Conservation (phyloP, 2,113 vertebrate genomes). For the Erythrolamprus reginae region DNA sequence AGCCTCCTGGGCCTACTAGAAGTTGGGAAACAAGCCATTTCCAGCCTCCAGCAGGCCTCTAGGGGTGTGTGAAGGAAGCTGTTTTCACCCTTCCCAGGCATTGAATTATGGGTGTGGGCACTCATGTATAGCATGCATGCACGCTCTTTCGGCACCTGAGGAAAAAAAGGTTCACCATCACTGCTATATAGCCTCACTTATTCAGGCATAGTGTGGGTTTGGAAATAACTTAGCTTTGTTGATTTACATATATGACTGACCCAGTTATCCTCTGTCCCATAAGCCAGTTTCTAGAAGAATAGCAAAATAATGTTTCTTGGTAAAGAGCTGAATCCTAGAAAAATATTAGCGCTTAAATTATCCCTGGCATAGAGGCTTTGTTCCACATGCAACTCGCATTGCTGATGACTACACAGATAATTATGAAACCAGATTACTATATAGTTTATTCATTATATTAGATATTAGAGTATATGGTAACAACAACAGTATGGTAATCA, state of each 20-base stretch:
- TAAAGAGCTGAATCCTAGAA: background rate
- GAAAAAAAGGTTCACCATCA: too few relatives aligned
- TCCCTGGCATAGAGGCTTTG: background rate
- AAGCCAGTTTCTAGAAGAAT: background rate
- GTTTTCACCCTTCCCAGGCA: too few relatives aligned
- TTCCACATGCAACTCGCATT: background rate
- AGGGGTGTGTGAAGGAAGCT: too few relatives aligned
- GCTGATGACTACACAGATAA: background rate
- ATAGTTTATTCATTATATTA: background rate
- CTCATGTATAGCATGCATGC: too few relatives aligned
- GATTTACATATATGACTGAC: background rate
- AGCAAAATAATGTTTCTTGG: background rate
- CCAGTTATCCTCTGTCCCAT: background rate
- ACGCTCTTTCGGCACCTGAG: too few relatives aligned
- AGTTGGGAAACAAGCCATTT: too few relatives aligned
- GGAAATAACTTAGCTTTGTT: background rate
- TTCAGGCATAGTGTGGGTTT: background rate
- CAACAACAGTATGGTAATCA: background rate
- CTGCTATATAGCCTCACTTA: background rate
- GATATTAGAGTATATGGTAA: background rate
- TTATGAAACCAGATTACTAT: background rate
- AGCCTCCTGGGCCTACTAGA: too few relatives aligned
- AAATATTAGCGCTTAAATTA: background rate
- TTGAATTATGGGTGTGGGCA: too few relatives aligned
- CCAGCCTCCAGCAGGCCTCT: too few relatives aligned